Conservation (phyloP, 2,113 vertebrate genomes). For the Alethe diademata region DNA sequence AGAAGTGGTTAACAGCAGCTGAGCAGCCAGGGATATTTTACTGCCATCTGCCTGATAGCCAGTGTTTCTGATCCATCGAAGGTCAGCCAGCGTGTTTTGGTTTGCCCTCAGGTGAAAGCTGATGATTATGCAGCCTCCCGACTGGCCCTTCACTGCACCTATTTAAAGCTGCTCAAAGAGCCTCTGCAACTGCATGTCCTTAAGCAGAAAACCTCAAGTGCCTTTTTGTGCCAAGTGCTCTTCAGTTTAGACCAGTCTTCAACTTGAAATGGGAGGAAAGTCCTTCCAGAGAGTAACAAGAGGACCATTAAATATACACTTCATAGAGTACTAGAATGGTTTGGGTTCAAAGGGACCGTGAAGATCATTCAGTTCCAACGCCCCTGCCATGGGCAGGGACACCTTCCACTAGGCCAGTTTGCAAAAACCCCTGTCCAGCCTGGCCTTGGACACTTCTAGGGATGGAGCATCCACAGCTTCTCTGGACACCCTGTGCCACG, state of each 20-base stretch:
- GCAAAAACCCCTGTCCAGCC: background rate
- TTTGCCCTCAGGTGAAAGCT: conserved; percentile 4
- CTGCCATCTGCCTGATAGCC: background rate
- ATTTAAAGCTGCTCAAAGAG: background rate
- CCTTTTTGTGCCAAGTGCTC: background rate
- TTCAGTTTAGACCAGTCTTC: background rate
- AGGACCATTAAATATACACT: background rate
- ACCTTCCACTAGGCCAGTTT: background rate
- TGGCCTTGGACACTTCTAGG: background rate
- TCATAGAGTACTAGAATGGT: background rate
- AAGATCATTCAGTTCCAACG: background rate
- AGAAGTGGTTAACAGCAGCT: background rate
- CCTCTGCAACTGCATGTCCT: background rate
- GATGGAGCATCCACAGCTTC: background rate
- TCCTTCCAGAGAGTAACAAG: background rate
- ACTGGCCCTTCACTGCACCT: background rate
- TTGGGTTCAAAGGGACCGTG: background rate
- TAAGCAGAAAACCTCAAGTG: background rate
- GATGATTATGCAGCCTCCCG: background rate
- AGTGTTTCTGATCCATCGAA: background rate
- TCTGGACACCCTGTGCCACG: background rate
- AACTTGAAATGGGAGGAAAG: background rate
- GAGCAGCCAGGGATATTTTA: background rate
- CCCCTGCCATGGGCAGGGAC: background rate
- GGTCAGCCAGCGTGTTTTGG: background rate